Evolutionary conservation across 2,113 vertebrate genomes (phyloP).

Genomic region (Cyphotilapia sp.): DNA sequence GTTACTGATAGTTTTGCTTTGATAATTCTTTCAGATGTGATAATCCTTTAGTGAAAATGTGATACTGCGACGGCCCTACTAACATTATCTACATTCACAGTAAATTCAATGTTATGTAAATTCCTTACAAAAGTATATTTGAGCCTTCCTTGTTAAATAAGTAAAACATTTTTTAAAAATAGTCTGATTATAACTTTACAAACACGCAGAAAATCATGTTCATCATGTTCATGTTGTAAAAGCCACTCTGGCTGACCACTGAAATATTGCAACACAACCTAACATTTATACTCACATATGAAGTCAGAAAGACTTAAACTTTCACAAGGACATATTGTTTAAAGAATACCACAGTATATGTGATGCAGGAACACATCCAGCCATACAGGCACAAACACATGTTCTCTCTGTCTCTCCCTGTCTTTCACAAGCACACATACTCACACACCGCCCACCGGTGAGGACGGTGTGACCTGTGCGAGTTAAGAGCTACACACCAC

Average conservation of each 20-base stretch:
- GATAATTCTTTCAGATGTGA: background rate
- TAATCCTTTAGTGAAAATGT: background rate
- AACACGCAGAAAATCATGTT: background rate
- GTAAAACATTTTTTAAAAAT: background rate
- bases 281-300: background rate
- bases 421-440: background rate
- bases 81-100: background rate
- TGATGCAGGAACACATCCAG: background rate
- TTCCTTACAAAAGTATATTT: background rate
- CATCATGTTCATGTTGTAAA: background rate
- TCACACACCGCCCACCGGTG: background rate
- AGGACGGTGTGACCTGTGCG: slow-evolving; percentile 42
- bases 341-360: background rate
- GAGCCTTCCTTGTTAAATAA: background rate
- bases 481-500: slow-evolving; percentile 37
- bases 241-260: background rate
- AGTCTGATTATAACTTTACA: background rate
- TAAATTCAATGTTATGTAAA: background rate
- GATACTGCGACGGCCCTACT: background rate
- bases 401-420: background rate
- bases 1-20: background rate
- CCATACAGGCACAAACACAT: background rate
- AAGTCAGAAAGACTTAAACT: background rate
- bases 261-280: background rate
- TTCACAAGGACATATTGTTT: background rate